Conservation (phyloP, 2,888 invertebrate genomes). For the Agonopterix heracliana region DNA sequence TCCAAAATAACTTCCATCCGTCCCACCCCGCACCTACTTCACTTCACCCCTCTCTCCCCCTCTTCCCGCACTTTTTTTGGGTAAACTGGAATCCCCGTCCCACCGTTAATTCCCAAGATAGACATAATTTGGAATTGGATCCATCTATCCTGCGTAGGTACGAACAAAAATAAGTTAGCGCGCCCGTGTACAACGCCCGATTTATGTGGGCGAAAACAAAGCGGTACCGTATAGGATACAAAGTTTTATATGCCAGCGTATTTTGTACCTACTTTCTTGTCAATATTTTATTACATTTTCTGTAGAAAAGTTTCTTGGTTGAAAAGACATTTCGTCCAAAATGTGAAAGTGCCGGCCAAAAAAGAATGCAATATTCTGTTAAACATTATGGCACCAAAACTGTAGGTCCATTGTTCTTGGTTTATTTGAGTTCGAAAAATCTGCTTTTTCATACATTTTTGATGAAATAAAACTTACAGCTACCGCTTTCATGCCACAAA, state of each 20-base stretch:
- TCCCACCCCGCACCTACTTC: constrained; percentile 34
- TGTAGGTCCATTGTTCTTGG: too few relatives aligned
- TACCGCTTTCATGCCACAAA: too few relatives aligned
- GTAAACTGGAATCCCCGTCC: constrained; percentile 73
- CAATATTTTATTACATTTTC: constrained; percentile 6
- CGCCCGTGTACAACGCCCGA: constrained; percentile 41
- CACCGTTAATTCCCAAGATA: constrained; percentile 76
- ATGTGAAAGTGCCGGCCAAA: too few relatives aligned
- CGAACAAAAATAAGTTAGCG: constrained; percentile 71
- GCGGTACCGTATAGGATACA: constrained; percentile 35
- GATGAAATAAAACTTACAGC: too few relatives aligned
- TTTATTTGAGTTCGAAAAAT: too few relatives aligned
- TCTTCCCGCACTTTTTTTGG: constrained; percentile 61
- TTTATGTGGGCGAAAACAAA: constrained; percentile 66
- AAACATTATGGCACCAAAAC: too few relatives aligned
- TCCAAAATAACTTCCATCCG: constrained; percentile 71
- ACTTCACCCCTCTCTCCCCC: constrained; percentile 31
- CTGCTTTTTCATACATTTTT: too few relatives aligned
- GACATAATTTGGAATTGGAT: constrained; percentile 78
- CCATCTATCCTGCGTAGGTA: constrained; percentile 72
- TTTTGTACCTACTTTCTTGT: constrained; percentile 16
- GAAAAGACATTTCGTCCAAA: too few relatives aligned
- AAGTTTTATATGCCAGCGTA: constrained; percentile 26
- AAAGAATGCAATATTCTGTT: too few relatives aligned
- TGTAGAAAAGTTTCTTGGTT: neutral